These are phyloP conservation scores for Lucifuga dentata DNA, from an alignment of 2,113 vertebrate genomes.

Conservation along the genomic window DNA sequence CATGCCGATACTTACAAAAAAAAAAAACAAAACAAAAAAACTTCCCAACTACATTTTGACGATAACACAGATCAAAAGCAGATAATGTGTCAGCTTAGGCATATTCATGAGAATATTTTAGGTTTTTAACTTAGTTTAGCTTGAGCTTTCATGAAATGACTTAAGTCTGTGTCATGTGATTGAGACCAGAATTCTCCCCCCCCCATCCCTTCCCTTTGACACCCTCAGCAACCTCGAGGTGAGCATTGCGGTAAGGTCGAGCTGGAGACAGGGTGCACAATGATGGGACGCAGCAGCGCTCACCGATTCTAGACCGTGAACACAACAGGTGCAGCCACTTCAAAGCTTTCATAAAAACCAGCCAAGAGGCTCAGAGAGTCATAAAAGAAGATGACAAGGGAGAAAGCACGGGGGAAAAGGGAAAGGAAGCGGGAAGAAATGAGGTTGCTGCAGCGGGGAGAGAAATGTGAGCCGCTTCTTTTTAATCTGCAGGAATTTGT, in stretches of 20 bases:
- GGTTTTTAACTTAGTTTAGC: too few relatives aligned
- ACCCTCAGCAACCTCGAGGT: slow-evolving; percentile 22
- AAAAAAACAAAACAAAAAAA: too few relatives aligned
- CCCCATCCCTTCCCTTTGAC: background rate
- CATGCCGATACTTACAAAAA: too few relatives aligned
- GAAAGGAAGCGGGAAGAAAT: too few relatives aligned
- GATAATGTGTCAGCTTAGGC: too few relatives aligned
- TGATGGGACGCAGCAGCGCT: background rate
- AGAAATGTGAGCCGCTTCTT: slow-evolving; percentile 39
- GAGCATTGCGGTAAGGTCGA: slow-evolving; percentile 26
- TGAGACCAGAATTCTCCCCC: background rate
- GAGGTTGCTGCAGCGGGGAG: slow-evolving; percentile 2
- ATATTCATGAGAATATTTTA: too few relatives aligned
- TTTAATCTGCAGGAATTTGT: slow-evolving; percentile 40
- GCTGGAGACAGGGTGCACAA: background rate
- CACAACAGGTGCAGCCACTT: slow-evolving; percentile 54
- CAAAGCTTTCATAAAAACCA: slow-evolving; percentile 38
- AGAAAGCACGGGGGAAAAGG: background rate
- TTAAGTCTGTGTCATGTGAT: slow-evolving; percentile 23
- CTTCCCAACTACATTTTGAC: too few relatives aligned
- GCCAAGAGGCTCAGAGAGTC: slow-evolving; percentile 16
- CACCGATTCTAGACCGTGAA: background rate
- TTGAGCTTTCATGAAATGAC: background rate
- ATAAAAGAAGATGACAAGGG: slow-evolving; percentile 15
- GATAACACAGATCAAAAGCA: too few relatives aligned